Evolutionary conservation across 1,140 invertebrate genomes (phyloP).

Genomic region (Diorhabda elongata): DNA sequence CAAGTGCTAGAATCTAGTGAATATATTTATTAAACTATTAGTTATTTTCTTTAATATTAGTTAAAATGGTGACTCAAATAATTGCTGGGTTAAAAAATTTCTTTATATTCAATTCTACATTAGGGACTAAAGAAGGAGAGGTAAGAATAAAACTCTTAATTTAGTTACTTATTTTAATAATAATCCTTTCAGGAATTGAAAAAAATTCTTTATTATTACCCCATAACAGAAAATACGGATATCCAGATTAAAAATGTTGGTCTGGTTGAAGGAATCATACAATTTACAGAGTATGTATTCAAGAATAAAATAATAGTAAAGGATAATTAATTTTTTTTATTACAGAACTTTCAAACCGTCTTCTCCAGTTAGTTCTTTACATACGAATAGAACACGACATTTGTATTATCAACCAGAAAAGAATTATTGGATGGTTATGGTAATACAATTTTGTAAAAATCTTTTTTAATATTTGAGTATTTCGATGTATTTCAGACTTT

Average conservation of each 20-base stretch:
- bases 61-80: slow-evolving; percentile 14
- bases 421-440: slow-evolving; percentile 89
- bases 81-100: slow-evolving; percentile 36
- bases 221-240: slow-evolving; percentile 70
- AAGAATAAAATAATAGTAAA: slow-evolving; percentile 9
- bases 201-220: slow-evolving; percentile 85
- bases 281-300: slow-evolving; percentile 79
- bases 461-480: background rate
- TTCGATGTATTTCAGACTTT: slow-evolving; percentile 56
- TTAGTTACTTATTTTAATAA: background rate
- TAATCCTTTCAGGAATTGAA: slow-evolving; percentile 73
- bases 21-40: background rate
- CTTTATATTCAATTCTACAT: slow-evolving; percentile 40
- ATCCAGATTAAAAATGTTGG: slow-evolving; percentile 86
- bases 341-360: slow-evolving; percentile 80
- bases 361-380: slow-evolving; percentile 74
- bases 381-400: slow-evolving; percentile 85
- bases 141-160: slow-evolving; percentile 18
- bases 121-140: slow-evolving; percentile 37
- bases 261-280: slow-evolving; percentile 85
- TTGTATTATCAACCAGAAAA: slow-evolving; percentile 82
- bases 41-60: background rate
- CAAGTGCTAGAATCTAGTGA: too few relatives aligned
- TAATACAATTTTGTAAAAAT: slow-evolving; percentile 46
- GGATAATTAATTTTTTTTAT: slow-evolving; percentile 29